Percentiles rank a stretch among this genome's conserved stretches.
These are phyloP conservation scores for Burhinus bistriatus DNA, from an alignment of 2,113 vertebrate species.

Conservation along the genomic window DNA sequence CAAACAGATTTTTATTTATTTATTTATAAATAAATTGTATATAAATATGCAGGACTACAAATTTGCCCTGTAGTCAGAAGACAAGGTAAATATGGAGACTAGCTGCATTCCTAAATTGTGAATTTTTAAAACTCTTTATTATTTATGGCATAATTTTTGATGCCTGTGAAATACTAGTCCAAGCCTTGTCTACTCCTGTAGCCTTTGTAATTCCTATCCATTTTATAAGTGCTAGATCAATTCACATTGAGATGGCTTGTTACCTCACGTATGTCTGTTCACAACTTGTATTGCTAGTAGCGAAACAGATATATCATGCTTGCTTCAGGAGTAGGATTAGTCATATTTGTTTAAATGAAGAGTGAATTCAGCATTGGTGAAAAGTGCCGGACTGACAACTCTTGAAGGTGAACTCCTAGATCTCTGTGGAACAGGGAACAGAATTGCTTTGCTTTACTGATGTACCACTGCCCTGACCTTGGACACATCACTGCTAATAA, in stretches of 20 bases:
- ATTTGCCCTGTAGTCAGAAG: background rate
- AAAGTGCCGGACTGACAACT: background rate
- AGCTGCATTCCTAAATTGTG: background rate
- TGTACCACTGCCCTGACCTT: background rate
- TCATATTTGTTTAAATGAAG: constrained; percentile 25
- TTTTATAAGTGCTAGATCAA: background rate
- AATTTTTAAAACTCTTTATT: background rate
- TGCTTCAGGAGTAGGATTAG: background rate
- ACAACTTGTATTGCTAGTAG: background rate
- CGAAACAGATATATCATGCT: background rate
- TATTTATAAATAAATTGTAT: background rate
- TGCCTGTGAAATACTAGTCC: background rate
- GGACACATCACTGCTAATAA: background rate
- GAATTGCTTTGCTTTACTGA: background rate
- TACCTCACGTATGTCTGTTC: background rate
- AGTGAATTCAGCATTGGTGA: background rate
- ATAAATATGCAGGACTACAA: background rate
- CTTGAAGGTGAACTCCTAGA: background rate
- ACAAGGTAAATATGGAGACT: background rate
- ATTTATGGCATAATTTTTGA: background rate
- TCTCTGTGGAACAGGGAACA: background rate
- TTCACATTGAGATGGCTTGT: background rate
- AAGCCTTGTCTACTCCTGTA: background rate
- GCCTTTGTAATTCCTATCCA: background rate
- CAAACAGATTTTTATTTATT: background rate